phyloP scores from a whole-genome alignment of 2,888 invertebrate species.

The Malthinus flaveolus region DNA sequence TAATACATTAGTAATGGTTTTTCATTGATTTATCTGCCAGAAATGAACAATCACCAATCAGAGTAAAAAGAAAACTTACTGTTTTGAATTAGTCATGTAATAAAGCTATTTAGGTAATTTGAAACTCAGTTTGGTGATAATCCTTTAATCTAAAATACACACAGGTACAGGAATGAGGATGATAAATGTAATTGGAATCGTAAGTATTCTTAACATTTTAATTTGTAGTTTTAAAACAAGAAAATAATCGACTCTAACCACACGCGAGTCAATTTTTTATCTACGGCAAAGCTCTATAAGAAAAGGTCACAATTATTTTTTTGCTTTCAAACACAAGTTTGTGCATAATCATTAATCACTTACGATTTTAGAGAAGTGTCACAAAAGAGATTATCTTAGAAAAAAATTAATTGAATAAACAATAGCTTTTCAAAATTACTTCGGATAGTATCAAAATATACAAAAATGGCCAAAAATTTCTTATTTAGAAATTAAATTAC shows the following conservation, averaged over 20 bases:
- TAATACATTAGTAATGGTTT: conserved; percentile 51
- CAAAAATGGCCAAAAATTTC: not conserved
- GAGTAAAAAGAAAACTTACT: conserved; percentile 1
- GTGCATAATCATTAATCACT: conserved; percentile 20
- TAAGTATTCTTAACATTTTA: conserved; percentile 21
- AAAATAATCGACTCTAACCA: too few relatives aligned
- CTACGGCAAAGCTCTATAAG: conserved; percentile 1
- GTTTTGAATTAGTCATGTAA: not conserved
- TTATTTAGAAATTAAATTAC: too few relatives aligned
- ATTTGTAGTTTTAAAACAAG: not conserved
- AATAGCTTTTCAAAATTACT: not conserved
- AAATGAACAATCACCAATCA: conserved; percentile 44
- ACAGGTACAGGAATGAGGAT: conserved; percentile 12
- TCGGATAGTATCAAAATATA: not conserved
- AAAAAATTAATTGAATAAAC: not conserved
- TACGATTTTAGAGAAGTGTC: conserved; percentile 24
- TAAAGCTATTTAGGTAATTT: conserved; percentile 5
- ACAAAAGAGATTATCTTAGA: conserved; percentile 1
- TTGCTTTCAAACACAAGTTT: conserved; percentile 20
- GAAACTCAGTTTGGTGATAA: conserved; percentile 19
- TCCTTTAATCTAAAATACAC: conserved; percentile 11
- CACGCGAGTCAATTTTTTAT: not conserved
- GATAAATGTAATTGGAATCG: conserved; percentile 21
- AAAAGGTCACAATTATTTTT: conserved; percentile 13
- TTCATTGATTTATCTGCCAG: conserved; percentile 39